Evolutionary conservation across 2,113 vertebrate genomes (phyloP), one percentile per base, ranked within the genome.

Genomic region (Ranitomeya imitator): DNA sequence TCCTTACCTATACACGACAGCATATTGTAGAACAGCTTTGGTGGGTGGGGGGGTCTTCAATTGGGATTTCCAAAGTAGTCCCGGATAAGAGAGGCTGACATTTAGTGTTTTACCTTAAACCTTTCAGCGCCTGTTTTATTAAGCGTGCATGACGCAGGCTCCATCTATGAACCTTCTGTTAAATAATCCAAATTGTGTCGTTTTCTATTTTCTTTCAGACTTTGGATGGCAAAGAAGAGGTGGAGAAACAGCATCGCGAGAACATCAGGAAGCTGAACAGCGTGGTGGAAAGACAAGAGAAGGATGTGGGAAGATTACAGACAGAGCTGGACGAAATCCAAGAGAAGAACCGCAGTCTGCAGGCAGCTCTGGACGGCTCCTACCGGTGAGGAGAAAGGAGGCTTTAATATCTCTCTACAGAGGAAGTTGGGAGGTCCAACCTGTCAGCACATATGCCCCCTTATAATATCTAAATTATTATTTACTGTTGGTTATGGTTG

Each of bases 161-260:
- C 37, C 37, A 45, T 45, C 37, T 45, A 45, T 45, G 37, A 45
- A 45, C 37, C 37, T 45, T 45, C 37, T 45, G 3, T 45, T 67
- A 67, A 16, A 13, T 61, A 61, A 61, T 61, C 13, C 16, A 15
- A 61, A 61, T 61, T 61, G 18, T 63, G 61, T 16, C 16, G 1
- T 80, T 5, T 63, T 21, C 18, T 73, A 9, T 31, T 52, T 84
- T 63, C 37, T 57, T 91, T 31, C 65, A 99, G 98, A 95, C 99
- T 51, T 94, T 99, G 52, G 98, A 99, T 91, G 97, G 96, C 76
- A 99, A 99, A 91, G 98, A 99, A 63, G 98, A 99, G 60, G 92
- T 99, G 63, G 98, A 99, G 92, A 98, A 96, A 87, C 98, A 99
- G 84, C 98, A 99, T 89, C 94, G 98, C 90, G 98, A 99, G 85